These are phyloP conservation scores for Drosophila leonis DNA, from an alignment of 2,888 invertebrate genomes.

Conservation along the genomic window DNA sequence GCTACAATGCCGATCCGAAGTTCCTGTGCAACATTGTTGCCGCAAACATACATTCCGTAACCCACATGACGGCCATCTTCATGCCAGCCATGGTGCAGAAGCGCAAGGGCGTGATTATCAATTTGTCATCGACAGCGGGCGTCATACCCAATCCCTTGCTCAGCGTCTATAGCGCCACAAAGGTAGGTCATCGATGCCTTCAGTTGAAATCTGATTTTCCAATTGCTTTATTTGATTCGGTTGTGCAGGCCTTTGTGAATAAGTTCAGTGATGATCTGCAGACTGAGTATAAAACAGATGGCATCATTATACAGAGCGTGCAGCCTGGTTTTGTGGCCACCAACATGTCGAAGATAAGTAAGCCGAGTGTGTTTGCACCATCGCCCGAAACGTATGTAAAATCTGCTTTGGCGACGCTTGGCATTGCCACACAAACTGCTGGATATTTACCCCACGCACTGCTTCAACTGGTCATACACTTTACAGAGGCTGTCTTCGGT, in stretches of 20 bases:
- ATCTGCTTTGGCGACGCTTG: conserved; percentile 90
- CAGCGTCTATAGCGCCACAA: conserved; percentile 94
- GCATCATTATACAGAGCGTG: conserved; percentile 92
- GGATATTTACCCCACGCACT: conserved; percentile 88
- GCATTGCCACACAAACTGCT: conserved; percentile 89
- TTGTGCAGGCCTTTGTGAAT: conserved; percentile 90
- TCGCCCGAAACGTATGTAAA: conserved; percentile 90
- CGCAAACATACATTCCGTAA: conserved; percentile 92
- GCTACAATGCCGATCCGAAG: conserved; percentile 87
- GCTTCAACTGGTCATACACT: conserved; percentile 73
- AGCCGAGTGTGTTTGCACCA: conserved; percentile 91
- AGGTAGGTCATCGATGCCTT: conserved; percentile 86
- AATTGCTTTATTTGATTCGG: conserved; percentile 1
- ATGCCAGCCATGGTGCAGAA: conserved; percentile 94
- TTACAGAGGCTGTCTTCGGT: conserved; percentile 70
- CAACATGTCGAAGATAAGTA: conserved; percentile 94
- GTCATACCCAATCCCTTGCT: conserved; percentile 93
- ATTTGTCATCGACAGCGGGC: conserved; percentile 94
- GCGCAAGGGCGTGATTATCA: conserved; percentile 93
- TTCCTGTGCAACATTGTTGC: conserved; percentile 89
- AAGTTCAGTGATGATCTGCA: conserved; percentile 92
- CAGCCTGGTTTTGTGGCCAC: conserved; percentile 96
- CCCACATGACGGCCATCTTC: conserved; percentile 93
- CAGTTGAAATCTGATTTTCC: neutral
- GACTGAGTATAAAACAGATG: conserved; percentile 90